Base-by-base conservation (phyloP, 2,888 invertebrate species). In the Dynastes grantii region DNA sequence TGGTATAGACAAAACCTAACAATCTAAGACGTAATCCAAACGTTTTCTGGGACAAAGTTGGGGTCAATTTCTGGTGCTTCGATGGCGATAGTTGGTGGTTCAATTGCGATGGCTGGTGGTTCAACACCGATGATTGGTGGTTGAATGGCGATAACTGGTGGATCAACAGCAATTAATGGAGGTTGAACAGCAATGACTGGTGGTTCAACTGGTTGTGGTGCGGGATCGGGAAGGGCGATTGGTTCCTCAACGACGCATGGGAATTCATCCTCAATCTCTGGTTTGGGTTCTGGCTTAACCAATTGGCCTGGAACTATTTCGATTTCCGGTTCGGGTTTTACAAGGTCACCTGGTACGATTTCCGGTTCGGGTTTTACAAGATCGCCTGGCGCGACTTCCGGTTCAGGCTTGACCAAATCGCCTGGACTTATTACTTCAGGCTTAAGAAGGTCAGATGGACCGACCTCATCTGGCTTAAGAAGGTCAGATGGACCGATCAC, bases 11-110 rank as follows among this genome's bases (percentile, higher is more conserved):
- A 67, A 67, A 67, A 9, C 6, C 16, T 1, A 67, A 4, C 29
- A 4, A 58, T 16, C 53, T 53, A 76, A 45, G 64, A 65, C 37
- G 64, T 76, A 51, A 76, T 64, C 51, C 63, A 64, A 8, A 65
- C 49, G 29, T 76, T 65, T 53, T 76, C 65, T 13, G 76, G 76
- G 0, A 76, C 65, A 16, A 49, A 76, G 29, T 76, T 51, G 9
- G 76, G 76, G 37, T 76, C 49, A 40, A 76, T 45, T 45, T 45
- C 22, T n/a, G 55, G 55, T 16, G 55, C 11, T 55, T 55, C 22
- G 0, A 55, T 55, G 16, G 55, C 16, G 13, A 63, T 11, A 13
- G n/a, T 29, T 63, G 63, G 63, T 32, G 63, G 63, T 29, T 63
- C 63, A 63, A 32, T 32, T 2, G 32, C 13, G 29, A 63, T 63